Base-by-base conservation (phyloP, 2,113 vertebrate species). In the Plotosus lineatus region DNA sequence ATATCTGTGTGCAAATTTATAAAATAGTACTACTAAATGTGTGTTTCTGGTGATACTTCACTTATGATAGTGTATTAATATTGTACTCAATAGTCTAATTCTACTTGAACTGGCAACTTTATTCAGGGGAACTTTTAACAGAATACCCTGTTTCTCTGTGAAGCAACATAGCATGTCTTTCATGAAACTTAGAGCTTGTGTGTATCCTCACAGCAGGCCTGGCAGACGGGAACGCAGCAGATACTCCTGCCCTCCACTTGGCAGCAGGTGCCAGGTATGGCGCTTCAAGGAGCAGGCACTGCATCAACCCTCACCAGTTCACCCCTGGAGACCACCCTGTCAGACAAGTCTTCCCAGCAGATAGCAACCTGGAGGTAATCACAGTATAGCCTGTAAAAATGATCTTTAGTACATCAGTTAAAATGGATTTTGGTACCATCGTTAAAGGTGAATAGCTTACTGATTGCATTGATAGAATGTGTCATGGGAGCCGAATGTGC, bases 241-340 rank as follows among this genome's bases (percentile, higher is more conserved):
- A 98, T 99, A 89, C 93, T 99, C 65, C 96, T 99, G 48, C 98
- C 98, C 60, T 96, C 97, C 0, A 94, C 98, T 1, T 99, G 98
- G 98, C 98, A 99, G 90, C 98, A 99, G 91, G 93, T 99, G 77
- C 96, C 97, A 2, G 96, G 97, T 33, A 94, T 99, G 88, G 94
- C 97, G 78, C 95, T 97, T 75, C 97, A 99, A 86, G 94, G 95
- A 7, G 93, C 96, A 1, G 93, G 96, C 66, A 1, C 80, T 1
- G 63, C 96, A 95, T 89, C 96, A 95, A 0, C 90, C 95, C 0
- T 98, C 65, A 90, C 94, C 0, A 94, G 96, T 74, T 92, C 92
- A 0, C 90, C 91, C 1, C 85, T 91, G 56, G 89, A 92, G 77
- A 87, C 94, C 0, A 93, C 95, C 82, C 95, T 95, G 82, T 92